phyloP scores from a whole-genome alignment of 1,140 invertebrate species.

The Limonius californicus region DNA sequence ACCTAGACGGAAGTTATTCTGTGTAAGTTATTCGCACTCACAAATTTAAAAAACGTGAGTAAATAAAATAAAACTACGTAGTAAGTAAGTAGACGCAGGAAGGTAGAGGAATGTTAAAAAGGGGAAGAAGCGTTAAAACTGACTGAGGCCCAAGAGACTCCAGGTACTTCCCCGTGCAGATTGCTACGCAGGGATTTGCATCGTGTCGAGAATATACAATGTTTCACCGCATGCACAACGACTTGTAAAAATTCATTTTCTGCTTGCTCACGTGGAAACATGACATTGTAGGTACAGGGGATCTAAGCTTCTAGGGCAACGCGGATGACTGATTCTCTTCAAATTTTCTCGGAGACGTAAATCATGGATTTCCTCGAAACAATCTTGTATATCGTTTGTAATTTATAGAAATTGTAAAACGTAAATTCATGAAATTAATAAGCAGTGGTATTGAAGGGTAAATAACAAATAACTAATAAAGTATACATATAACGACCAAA shows the following conservation, averaged over 20 bases:
- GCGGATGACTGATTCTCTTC: no score
- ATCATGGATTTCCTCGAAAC: no score
- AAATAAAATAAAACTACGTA: no score
- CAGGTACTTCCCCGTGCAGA: slow-evolving; percentile 16
- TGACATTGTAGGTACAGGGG: not conserved
- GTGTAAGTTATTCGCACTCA: not conserved
- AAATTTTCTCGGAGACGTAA: no score
- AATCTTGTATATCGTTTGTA: no score
- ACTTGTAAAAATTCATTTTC: slow-evolving; percentile 11
- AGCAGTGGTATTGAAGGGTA: no score
- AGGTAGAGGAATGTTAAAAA: slow-evolving; percentile 23
- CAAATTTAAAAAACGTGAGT: not conserved
- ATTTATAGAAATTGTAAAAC: no score
- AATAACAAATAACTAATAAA: no score
- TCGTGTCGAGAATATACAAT: slow-evolving; percentile 19
- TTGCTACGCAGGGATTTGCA: slow-evolving; percentile 24
- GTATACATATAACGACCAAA: no score
- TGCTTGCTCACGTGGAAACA: not conserved
- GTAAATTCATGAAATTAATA: no score
- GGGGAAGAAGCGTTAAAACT: slow-evolving; percentile 20
- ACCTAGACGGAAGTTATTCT: no score
- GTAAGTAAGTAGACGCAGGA: slow-evolving; percentile 2
- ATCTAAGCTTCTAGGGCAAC: no score
- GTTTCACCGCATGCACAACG: slow-evolving; percentile 5
- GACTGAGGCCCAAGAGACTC: slow-evolving; percentile 17